A percentile compares a stretch with the other conserved stretches of the same genome.
These are phyloP conservation scores for Gavia stellata DNA, from an alignment of 2,113 vertebrate genomes.

Conservation along the genomic window DNA sequence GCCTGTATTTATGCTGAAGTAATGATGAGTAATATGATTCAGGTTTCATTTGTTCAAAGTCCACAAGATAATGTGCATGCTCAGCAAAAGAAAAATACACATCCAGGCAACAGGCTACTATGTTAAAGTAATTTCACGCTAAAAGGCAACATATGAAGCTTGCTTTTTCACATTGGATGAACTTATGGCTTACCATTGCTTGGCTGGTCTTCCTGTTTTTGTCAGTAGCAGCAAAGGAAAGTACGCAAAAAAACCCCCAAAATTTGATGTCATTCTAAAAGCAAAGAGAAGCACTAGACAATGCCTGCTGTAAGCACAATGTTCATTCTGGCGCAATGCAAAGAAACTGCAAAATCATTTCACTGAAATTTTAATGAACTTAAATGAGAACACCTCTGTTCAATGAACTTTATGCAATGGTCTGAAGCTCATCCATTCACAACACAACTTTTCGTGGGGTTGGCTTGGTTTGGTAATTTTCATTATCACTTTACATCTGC, in stretches of 20 bases:
- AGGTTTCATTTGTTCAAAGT: constrained; percentile 4
- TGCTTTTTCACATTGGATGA: not conserved
- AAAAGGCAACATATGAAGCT: not conserved
- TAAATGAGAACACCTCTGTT: not conserved
- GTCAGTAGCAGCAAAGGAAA: not conserved
- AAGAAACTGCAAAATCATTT: constrained; percentile 35
- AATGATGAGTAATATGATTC: not conserved
- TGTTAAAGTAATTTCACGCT: not conserved
- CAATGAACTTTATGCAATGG: constrained; percentile 7
- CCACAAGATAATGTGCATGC: not conserved
- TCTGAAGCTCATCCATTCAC: not conserved
- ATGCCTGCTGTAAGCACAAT: not conserved
- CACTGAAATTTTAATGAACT: constrained; percentile 44
- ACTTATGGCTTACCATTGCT: not conserved
- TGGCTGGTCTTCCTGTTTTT: not conserved
- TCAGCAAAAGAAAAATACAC: not conserved
- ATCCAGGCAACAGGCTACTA: not conserved
- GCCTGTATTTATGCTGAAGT: not conserved
- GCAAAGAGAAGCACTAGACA: not conserved
- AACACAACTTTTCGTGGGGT: not conserved
- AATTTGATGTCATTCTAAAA: not conserved
- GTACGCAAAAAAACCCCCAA: not conserved
- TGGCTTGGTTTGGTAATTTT: not conserved
- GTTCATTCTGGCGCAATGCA: not conserved
- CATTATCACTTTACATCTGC: not conserved